Conservation (phyloP, 2,888 invertebrate species). For the Smittia aterrima region DNA sequence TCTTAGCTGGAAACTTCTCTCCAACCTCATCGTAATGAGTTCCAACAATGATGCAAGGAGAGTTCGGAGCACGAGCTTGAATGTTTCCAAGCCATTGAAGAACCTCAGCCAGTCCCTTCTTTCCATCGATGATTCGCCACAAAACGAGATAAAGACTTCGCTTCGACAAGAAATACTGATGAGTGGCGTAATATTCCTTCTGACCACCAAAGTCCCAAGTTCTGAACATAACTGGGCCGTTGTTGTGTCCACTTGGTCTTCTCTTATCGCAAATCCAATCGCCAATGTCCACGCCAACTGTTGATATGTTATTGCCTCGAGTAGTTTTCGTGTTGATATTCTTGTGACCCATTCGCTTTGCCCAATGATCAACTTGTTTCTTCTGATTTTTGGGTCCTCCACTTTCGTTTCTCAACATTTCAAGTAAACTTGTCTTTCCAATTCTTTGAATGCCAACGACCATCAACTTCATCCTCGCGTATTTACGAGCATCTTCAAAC, state of each 20-base stretch:
- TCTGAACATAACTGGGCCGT: constrained; percentile 83
- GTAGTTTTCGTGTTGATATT: constrained; percentile 72
- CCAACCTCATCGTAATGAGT: constrained; percentile 88
- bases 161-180: constrained; percentile 96
- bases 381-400: constrained; percentile 44
- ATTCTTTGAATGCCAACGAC: constrained; percentile 87
- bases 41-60: constrained; percentile 93
- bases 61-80: constrained; percentile 91
- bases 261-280: constrained; percentile 87
- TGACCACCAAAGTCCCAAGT: constrained; percentile 94
- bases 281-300: constrained; percentile 96
- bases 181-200: constrained; percentile 84
- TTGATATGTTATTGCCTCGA: constrained; percentile 82
- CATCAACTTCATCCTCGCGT: constrained; percentile 94
- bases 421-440: constrained; percentile 86
- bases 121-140: constrained; percentile 92
- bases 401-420: constrained; percentile 52
- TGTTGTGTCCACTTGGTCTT: constrained; percentile 69
- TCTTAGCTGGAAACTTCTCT: constrained; percentile 52
- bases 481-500: constrained; percentile 85
- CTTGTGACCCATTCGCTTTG: constrained; percentile 91
- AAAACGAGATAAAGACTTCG: constrained; percentile 92
- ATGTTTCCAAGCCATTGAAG: constrained; percentile 96
- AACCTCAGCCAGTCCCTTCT: constrained; percentile 84
- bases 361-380: constrained; percentile 74